These are phyloP conservation scores for Alauda arvensis DNA, from an alignment of 2,797 vertebrate species.

Conservation along the genomic window DNA sequence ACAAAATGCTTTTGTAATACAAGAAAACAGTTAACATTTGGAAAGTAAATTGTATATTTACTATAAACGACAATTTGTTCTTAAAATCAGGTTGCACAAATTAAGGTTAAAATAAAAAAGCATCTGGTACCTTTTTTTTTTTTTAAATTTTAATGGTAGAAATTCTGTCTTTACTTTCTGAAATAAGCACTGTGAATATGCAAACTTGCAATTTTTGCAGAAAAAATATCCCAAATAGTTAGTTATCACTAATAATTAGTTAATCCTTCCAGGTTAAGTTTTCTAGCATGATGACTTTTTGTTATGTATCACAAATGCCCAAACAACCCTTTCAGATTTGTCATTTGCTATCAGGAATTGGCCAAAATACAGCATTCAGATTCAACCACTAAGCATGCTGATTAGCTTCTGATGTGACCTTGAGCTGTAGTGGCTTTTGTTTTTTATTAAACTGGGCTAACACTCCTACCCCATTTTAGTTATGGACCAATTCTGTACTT, in stretches of 20 bases:
- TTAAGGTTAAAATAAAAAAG: not conserved
- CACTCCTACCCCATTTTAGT: not conserved
- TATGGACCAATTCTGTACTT: not conserved
- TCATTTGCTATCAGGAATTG: not conserved
- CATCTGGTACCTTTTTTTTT: not conserved
- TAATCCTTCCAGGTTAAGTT: not conserved
- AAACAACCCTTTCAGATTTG: not conserved
- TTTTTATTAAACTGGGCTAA: not conserved
- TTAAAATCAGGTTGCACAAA: not conserved
- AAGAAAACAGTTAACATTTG: not conserved
- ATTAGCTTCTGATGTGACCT: not conserved
- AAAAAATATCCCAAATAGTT: too few relatives aligned
- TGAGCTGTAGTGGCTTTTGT: not conserved
- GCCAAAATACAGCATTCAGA: not conserved
- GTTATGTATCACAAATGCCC: not conserved
- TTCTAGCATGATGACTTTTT: not conserved
- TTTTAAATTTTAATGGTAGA: not conserved
- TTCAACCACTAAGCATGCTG: not conserved
- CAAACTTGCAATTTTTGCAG: not conserved
- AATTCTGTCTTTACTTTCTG: not conserved
- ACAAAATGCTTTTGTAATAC: not conserved
- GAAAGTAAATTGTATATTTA: not conserved
- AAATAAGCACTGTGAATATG: not conserved
- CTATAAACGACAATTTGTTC: not conserved
- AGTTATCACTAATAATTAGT: too few relatives aligned